Percentiles rank a stretch among this genome's conserved stretches.
Conservation (phyloP, 1,140 invertebrate species). For the Telenomus remus region DNA sequence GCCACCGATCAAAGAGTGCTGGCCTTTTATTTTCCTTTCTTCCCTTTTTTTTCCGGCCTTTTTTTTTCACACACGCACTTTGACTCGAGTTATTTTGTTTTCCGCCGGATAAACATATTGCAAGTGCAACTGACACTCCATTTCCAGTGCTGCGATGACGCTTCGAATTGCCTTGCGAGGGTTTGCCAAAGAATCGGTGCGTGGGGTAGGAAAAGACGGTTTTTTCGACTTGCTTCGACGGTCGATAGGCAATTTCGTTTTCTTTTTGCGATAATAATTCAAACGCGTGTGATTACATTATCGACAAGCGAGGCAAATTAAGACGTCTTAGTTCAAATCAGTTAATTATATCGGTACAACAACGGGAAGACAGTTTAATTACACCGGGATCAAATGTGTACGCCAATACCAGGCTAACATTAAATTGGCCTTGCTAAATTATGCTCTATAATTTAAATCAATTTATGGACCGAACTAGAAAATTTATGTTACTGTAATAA, state of each 20-base stretch:
- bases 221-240: too few species aligned
- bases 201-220: too few species aligned
- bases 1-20: slow-evolving; percentile 6
- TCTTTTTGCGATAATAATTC: too few species aligned
- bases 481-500: slow-evolving; percentile 2
- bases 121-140: slow-evolving; percentile 31
- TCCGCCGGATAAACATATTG: slow-evolving; percentile 19
- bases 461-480: neutral
- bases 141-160: slow-evolving; percentile 17
- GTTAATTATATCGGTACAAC: too few species aligned
- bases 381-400: neutral
- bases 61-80: slow-evolving; percentile 1
- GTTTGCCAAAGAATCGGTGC: too few species aligned
- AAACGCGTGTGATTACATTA: too few species aligned
- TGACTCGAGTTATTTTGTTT: slow-evolving; percentile 20
- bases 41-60: slow-evolving; percentile 5
- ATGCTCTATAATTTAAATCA: slow-evolving; percentile 1
- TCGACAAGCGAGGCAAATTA: too few species aligned
- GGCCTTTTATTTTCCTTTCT: neutral
- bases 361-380: too few species aligned
- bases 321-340: too few species aligned
- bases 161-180: slow-evolving; percentile 7
- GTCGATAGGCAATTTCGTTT: too few species aligned
- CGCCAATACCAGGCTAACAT: neutral
- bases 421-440: neutral